These are phyloP conservation scores for Biston stratarius DNA, from an alignment of 2,888 invertebrate genomes.

Conservation along the genomic window DNA sequence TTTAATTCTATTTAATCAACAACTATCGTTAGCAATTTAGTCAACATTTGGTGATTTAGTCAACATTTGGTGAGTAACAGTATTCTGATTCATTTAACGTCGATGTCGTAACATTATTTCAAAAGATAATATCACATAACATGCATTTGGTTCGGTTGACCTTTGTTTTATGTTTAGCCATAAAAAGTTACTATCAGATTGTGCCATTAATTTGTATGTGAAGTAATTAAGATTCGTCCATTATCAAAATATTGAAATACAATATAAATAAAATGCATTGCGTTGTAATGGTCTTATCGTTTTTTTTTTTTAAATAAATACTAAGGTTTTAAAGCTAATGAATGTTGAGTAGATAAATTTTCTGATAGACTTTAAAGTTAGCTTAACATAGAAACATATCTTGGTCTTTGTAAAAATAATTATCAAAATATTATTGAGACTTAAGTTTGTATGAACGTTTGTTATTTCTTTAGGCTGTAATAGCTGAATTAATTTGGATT, in stretches of 20 bases:
- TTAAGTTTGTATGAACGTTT: too few species aligned
- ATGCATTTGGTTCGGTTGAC: slow-evolving; percentile 48
- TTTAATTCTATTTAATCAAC: too few species aligned
- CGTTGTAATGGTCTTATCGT: too few species aligned
- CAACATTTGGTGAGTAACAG: slow-evolving; percentile 14
- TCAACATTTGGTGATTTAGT: slow-evolving; percentile 1
- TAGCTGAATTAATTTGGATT: too few species aligned
- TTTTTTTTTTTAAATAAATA: neutral
- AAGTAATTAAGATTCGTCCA: slow-evolving; percentile 41
- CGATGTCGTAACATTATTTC: slow-evolving; percentile 39
- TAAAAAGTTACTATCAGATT: slow-evolving; percentile 42
- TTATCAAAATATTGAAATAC: slow-evolving; percentile 29
- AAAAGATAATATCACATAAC: slow-evolving; percentile 39
- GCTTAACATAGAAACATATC: too few species aligned
- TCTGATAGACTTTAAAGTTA: too few species aligned
- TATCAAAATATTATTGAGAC: too few species aligned
- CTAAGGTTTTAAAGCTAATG: neutral
- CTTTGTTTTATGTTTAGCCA: slow-evolving; percentile 46
- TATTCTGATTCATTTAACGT: slow-evolving; percentile 27
- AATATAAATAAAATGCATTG: neutral
- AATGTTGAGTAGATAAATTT: too few species aligned
- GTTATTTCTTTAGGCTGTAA: too few species aligned
- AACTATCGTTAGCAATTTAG: too few species aligned
- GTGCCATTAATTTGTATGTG: slow-evolving; percentile 37
- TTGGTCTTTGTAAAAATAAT: too few species aligned